Conservation (phyloP, 92 coral and sea anemone species). For the Phenganax subtilis region DNA sequence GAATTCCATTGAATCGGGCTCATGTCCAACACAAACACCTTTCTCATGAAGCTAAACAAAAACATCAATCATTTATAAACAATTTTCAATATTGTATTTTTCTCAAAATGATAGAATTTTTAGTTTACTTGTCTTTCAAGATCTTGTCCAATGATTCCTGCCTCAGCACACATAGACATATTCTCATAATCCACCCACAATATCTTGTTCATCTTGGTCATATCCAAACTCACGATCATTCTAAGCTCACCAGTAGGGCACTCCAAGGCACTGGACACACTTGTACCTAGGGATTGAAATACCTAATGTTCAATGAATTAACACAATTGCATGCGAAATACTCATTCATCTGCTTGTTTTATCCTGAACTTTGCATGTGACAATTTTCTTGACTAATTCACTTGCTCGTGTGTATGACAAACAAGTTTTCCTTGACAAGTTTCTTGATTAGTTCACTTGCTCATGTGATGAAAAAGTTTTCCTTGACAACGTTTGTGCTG, state of each 20-base stretch:
- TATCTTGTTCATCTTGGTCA: slow-evolving; percentile 91
- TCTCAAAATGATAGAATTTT: not conserved
- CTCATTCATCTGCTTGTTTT: too few species aligned
- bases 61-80: not conserved
- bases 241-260: slow-evolving; percentile 78
- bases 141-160: slow-evolving; percentile 93
- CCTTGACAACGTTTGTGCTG: too few species aligned
- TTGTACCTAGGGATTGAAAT: slow-evolving; percentile 37
- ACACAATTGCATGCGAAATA: too few species aligned
- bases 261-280: slow-evolving; percentile 88
- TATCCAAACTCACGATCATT: slow-evolving; percentile 90
- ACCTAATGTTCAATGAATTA: too few species aligned
- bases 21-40: slow-evolving; percentile 93
- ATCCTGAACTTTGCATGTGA: too few species aligned
- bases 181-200: slow-evolving; percentile 92
- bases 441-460: too few species aligned
- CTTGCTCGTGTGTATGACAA: too few species aligned
- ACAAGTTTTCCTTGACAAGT: too few species aligned
- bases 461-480: too few species aligned
- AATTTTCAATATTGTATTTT: not conserved
- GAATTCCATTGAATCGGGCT: slow-evolving; percentile 95
- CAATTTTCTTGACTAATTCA: too few species aligned
- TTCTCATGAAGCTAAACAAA: slow-evolving; percentile 65
- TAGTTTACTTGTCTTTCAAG: slow-evolving; percentile 69
- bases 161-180: slow-evolving; percentile 86